Percentiles rank a stretch among this genome's conserved stretches.
These are phyloP conservation scores for Cremastinae sp. DNA, from an alignment of 2,888 invertebrate genomes.

Conservation along the genomic window DNA sequence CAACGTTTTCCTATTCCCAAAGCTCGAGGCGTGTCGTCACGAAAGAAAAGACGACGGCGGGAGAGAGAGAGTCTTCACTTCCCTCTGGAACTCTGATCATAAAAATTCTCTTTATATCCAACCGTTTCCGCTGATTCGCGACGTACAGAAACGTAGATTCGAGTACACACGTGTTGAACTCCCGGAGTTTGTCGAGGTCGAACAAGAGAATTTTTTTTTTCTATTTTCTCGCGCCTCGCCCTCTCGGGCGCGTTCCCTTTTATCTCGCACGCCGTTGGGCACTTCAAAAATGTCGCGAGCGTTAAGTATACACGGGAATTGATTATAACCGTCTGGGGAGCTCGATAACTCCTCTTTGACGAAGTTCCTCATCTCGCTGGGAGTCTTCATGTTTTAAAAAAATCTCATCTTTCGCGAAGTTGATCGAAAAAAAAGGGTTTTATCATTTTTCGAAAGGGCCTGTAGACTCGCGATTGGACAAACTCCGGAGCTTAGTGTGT, in stretches of 20 bases:
- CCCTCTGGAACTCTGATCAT: constrained; percentile 44
- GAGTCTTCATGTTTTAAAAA: too few relatives aligned
- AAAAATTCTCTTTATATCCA: constrained; percentile 60
- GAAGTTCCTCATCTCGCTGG: too few relatives aligned
- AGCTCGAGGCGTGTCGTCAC: constrained; percentile 1
- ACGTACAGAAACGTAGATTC: constrained; percentile 28
- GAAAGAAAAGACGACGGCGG: constrained; percentile 12
- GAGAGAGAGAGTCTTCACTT: constrained; percentile 15
- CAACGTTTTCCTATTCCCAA: constrained; percentile 41
- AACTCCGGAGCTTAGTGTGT: not conserved
- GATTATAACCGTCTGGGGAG: constrained; percentile 7
- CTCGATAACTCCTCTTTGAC: constrained; percentile 11
- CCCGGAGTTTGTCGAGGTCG: not conserved
- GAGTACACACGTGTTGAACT: constrained; percentile 27
- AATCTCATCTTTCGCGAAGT: too few relatives aligned
- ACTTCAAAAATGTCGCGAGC: constrained; percentile 31
- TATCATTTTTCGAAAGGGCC: not conserved
- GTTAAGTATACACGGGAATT: constrained; percentile 4
- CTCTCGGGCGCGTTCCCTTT: constrained; percentile 55
- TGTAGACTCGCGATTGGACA: too few relatives aligned
- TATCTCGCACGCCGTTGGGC: constrained; percentile 41
- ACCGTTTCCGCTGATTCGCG: constrained; percentile 25
- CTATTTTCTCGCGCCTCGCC: constrained; percentile 17
- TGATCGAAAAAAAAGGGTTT: constrained; percentile 22
- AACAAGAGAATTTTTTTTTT: not conserved